A percentile compares a stretch with the other conserved stretches of the same genome.
These are phyloP conservation scores for Lagocephalus sceleratus DNA, from an alignment of 2,797 vertebrate genomes.

Conservation along the genomic window DNA sequence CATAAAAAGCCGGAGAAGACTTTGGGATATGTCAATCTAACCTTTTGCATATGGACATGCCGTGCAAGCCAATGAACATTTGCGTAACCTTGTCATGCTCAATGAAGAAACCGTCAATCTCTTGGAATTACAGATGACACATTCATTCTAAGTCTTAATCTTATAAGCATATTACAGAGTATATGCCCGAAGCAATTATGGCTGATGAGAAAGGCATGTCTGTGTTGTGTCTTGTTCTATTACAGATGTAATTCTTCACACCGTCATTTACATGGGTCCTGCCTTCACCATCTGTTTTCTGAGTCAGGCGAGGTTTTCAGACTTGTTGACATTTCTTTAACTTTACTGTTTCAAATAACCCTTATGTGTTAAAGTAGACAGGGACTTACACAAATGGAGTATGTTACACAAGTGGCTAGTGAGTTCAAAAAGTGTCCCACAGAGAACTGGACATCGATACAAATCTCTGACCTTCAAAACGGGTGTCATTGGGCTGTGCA, in stretches of 20 bases:
- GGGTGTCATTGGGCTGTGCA: too few relatives aligned
- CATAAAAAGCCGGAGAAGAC: neutral
- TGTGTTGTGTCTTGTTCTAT: conserved; percentile 67
- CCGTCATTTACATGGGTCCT: conserved; percentile 66
- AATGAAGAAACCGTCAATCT: conserved; percentile 58
- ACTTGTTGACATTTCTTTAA: conserved; percentile 35
- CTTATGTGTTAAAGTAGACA: conserved; percentile 44
- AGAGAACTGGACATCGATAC: too few relatives aligned
- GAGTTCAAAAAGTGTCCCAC: too few relatives aligned
- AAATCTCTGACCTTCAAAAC: too few relatives aligned
- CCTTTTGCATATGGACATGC: conserved; percentile 18
- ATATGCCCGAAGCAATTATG: conserved; percentile 69
- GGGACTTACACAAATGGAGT: neutral
- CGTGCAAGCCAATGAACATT: conserved; percentile 33
- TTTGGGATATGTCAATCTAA: conserved; percentile 4
- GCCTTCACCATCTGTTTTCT: conserved; percentile 37
- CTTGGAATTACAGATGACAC: conserved; percentile 63
- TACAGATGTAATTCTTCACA: conserved; percentile 69
- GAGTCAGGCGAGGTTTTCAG: conserved; percentile 4
- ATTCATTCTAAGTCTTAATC: conserved; percentile 69
- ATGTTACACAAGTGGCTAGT: too few relatives aligned
- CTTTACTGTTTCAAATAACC: conserved; percentile 39
- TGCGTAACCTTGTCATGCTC: conserved; percentile 41
- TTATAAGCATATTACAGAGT: conserved; percentile 65
- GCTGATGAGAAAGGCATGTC: conserved; percentile 64